Percentiles rank a stretch among this genome's conserved stretches.
phyloP scores from a whole-genome alignment of 2,113 vertebrate species.

The Paedocypris sp. region DNA sequence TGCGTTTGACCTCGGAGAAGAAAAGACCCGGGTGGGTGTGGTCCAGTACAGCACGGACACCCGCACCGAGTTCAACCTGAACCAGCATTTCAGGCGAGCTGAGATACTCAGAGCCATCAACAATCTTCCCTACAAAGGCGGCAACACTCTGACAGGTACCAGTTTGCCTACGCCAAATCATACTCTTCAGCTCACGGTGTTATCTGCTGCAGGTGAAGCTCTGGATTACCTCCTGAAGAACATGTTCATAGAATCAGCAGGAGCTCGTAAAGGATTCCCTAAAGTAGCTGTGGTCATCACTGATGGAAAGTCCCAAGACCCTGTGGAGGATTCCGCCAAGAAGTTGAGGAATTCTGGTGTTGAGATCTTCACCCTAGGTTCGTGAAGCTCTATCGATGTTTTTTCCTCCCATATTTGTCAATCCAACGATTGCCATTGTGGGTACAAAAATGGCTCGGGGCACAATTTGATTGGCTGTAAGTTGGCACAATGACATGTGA shows the following conservation, averaged over 20 bases:
- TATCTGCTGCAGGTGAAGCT: constrained; percentile 68
- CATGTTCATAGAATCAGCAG: constrained; percentile 70
- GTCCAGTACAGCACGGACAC: constrained; percentile 80
- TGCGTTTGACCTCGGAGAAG: constrained; percentile 83
- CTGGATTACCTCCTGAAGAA: constrained; percentile 74
- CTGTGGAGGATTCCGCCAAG: constrained; percentile 71
- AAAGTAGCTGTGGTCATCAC: constrained; percentile 88
- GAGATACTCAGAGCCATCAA: constrained; percentile 76
- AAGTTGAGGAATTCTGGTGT: constrained; percentile 76
- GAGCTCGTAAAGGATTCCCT: constrained; percentile 78
- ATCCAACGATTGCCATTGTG: too few relatives aligned
- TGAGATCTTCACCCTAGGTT: constrained; percentile 91
- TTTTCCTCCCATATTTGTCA: too few relatives aligned
- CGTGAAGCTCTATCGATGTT: constrained; percentile 16
- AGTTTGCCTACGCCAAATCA: background rate
- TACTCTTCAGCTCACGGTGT: background rate
- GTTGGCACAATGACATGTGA: too few relatives aligned
- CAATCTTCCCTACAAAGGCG: constrained; percentile 78
- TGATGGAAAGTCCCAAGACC: constrained; percentile 80
- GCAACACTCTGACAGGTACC: constrained; percentile 79
- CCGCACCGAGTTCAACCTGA: constrained; percentile 79
- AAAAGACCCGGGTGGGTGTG: constrained; percentile 80
- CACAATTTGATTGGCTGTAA: too few relatives aligned
- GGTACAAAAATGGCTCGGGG: too few relatives aligned
- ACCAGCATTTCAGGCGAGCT: constrained; percentile 62